Base-by-base conservation (phyloP, 2,888 invertebrate species). In the Osedax frankpressi region DNA sequence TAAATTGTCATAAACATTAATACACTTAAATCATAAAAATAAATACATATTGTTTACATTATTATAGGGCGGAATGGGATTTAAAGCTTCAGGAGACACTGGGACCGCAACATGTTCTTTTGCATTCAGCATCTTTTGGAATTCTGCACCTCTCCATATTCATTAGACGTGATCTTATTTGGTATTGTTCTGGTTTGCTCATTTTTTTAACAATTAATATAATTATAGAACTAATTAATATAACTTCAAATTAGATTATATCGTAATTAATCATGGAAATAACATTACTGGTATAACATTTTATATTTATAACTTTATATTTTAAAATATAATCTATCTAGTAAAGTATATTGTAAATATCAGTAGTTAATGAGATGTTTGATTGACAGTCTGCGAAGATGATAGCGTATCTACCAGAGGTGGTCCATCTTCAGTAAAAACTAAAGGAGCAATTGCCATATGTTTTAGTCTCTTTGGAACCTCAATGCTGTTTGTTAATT, bases 391-490 rank as follows among this genome's bases (percentile, higher is more conserved):
- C 0, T 91, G 93, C 0, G 94, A 94, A 86, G 93, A 94, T 78
- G 90, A 90, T 0, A 90, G 89, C 79, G 87, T 93, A 75, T 92
- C 93, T 0, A 93, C 94, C 0, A 88, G 95, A 78, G 91, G 93
- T 0, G 93, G 93, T 0, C 91, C 92, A 3, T 92, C 93, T 75
- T 93, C 62, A 24, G 71, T 96, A 28, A 84, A 87, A 77, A 88
- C 88, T 1, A 97, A 98, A 86, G 97, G 97, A 2, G 95, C 94
- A 0, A 91, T 96, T 0, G 95, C 92, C 0, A 90, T 94, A 79
- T 91, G 91, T 2, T 92, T 98, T 81, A 91, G 91, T 78, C 86
- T 97, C 2, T 97, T 98, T 82, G 97, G 97, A 19, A 93, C 95
- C 0, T 92, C 93, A 14, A 92, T 95, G 84, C 87, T 97, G 2